Conservation (phyloP, 2,797 vertebrate species). For the Rachycentron canadum region DNA sequence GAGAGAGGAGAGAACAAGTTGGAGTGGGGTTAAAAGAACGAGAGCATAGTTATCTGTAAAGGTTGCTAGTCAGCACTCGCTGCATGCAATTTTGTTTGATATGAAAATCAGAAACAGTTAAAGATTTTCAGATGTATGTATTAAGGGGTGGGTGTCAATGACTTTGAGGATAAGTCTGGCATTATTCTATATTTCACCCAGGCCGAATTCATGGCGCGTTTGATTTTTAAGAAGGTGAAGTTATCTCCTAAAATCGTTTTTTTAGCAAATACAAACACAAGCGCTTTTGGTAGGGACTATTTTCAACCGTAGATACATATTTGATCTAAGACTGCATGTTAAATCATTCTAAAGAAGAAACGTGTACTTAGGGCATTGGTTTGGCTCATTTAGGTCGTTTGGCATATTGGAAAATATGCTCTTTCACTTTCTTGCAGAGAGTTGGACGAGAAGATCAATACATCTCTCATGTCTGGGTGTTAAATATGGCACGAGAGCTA, state of each 20-base stretch:
- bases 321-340: background rate
- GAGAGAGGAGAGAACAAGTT: constrained; percentile 50
- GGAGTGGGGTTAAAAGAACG: constrained; percentile 52
- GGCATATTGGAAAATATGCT: background rate
- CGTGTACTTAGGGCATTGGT: background rate
- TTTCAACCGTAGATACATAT: background rate
- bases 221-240: too few relatives aligned
- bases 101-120: constrained; percentile 19
- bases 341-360: background rate
- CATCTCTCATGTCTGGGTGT: background rate
- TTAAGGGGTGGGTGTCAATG: background rate
- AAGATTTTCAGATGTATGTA: background rate
- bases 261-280: background rate
- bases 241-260: too few relatives aligned
- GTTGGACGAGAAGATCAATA: background rate
- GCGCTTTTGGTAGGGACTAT: background rate
- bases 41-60: constrained; percentile 57
- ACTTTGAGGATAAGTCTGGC: background rate
- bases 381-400: background rate
- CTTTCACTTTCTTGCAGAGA: background rate
- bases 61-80: constrained; percentile 45
- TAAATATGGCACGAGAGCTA: background rate
- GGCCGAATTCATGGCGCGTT: background rate
- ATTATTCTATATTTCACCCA: background rate
- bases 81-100: constrained; percentile 25